Percentiles rank a stretch among this genome's conserved stretches.
These are phyloP conservation scores for Pteronotus mesoamericanus DNA, from an alignment of 2,797 vertebrate species.

Conservation along the genomic window DNA sequence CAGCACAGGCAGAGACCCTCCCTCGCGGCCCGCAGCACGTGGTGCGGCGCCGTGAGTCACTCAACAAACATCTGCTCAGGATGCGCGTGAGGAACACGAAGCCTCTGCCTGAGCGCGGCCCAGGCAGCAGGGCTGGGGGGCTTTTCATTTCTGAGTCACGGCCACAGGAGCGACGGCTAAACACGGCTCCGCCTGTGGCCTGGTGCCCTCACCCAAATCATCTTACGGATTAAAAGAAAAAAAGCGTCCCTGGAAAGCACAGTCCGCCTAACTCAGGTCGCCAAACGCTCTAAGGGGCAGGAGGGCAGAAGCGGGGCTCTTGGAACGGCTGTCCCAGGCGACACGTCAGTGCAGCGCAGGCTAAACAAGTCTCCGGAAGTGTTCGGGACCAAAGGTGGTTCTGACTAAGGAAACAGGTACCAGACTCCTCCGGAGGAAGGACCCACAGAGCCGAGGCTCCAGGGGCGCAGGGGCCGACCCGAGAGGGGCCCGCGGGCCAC, in stretches of 20 bases:
- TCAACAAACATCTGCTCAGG: neutral
- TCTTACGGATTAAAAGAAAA: neutral
- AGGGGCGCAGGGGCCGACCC: too few species aligned
- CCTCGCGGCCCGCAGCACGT: neutral
- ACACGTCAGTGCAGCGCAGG: neutral
- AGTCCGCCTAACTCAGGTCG: neutral
- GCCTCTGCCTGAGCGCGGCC: neutral
- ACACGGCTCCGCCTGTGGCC: neutral
- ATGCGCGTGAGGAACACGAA: neutral
- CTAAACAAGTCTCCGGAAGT: neutral
- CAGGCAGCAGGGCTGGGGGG: accelerated
- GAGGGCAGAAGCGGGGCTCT: neutral
- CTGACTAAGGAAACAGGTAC: neutral
- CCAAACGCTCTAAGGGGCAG: neutral
- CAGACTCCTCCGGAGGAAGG: neutral
- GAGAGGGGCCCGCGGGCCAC: neutral
- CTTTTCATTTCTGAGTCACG: neutral
- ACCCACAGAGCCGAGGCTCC: neutral
- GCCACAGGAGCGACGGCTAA: neutral
- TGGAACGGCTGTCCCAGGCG: neutral
- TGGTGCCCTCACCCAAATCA: neutral
- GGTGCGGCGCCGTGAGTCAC: neutral
- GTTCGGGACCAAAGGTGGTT: neutral
- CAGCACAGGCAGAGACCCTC: neutral
- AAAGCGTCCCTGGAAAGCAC: neutral